Percentiles rank a stretch among this genome's conserved stretches.
Evolutionary conservation across 2,888 invertebrate species (phyloP).

Genomic region (Cryptus armator): DNA sequence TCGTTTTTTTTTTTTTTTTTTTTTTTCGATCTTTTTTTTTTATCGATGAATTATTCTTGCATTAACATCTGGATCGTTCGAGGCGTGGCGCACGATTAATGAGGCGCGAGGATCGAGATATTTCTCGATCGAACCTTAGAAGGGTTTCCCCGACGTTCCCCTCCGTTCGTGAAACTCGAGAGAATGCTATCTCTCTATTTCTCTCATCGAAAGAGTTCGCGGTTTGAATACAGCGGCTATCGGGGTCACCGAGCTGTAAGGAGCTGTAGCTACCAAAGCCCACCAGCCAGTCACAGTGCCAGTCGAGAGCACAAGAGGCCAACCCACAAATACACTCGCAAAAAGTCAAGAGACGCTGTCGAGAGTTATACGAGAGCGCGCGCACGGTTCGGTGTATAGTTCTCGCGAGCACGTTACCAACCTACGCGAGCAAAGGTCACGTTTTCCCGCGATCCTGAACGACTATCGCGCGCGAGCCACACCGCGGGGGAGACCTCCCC

Average conservation of each 20-base stretch:
- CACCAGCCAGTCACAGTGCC: neutral
- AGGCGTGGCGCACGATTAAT: slow-evolving; percentile 59
- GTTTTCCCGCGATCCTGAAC: slow-evolving; percentile 66
- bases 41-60: slow-evolving; percentile 8
- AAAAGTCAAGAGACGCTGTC: neutral
- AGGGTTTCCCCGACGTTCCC: neutral
- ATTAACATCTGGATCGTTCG: slow-evolving; percentile 31
- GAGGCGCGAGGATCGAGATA: slow-evolving; percentile 58
- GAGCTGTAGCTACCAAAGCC: slow-evolving; percentile 8
- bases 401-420: slow-evolving; percentile 60
- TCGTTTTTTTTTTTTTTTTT: slow-evolving; percentile 35
- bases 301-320: slow-evolving; percentile 16
- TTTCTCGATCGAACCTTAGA: slow-evolving; percentile 18
- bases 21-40: neutral
- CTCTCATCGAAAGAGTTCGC: slow-evolving; percentile 15
- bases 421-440: slow-evolving; percentile 69
- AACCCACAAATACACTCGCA: neutral
- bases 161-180: slow-evolving; percentile 55
- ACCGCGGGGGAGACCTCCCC: neutral
- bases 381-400: slow-evolving; percentile 34
- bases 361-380: slow-evolving; percentile 2
- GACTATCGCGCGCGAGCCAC: neutral
- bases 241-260: slow-evolving; percentile 62
- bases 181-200: slow-evolving; percentile 8
- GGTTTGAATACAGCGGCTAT: slow-evolving; percentile 34